Base-by-base conservation (phyloP, 1,140 invertebrate genomes). In the Drosophila kepulauana region DNA sequence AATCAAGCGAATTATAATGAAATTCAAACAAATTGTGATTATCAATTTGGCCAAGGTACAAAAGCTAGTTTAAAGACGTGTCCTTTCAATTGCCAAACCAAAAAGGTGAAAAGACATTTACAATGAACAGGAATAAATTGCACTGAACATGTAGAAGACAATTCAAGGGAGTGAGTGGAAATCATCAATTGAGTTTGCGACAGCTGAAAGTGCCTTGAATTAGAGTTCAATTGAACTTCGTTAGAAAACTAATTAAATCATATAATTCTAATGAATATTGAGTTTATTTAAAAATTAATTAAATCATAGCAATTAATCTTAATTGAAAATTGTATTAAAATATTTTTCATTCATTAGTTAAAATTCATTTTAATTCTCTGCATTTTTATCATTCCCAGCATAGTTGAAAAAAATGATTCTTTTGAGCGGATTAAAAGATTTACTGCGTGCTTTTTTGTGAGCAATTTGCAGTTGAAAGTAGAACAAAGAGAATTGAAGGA, bases 11-110 rank as follows among this genome's bases (percentile, higher is more conserved):
- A 56, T 82, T 61, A 68, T 68, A 74, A 80, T 79, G 35, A 72
- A 88, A 80, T 86, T 67, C 72, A 59, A 56, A 72, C 54, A 74
- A 87, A 77, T 74, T 66, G 62, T 72, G 77, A 82, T 80, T 88
- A 78, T 67, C 72, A 74, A 78, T 88, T 71, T 78, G 67, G 56
- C 51, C 61, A 75, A 54, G 67, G 68, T 49, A 61, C 41, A 70
- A 63, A 63, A 48, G 41, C 38, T 3, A 56, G n/a, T 54, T 64
- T 8, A 25, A 52, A 20, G 11, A 61, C 33, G 35, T 62, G 2
- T 5, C 16, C 20, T 49, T 33, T 51, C 10, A 1, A 41, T 11
- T 49, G 15, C 11, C 11, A 63, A 63, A 25, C 46, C 46, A 20
- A 6, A 25, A 41, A 56, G 48, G 56, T 43, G 38, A 66, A 67